Evolutionary conservation across 2,888 invertebrate genomes (phyloP), one percentile per base, ranked within the genome.

Genomic region (Pediacus dermestoides): DNA sequence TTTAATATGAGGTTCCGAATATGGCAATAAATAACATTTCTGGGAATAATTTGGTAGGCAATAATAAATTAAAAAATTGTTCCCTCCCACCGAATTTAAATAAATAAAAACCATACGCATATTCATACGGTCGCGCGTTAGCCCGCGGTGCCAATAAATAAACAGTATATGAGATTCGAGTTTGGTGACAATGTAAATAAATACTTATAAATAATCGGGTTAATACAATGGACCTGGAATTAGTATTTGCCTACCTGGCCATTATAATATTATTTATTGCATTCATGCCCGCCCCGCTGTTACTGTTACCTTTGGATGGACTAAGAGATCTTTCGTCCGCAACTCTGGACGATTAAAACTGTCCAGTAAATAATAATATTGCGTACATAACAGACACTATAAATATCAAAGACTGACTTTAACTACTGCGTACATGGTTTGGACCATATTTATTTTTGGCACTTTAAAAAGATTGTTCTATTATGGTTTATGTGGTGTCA

Each of bases 161-260:
- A 50, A 42, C 32, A 44, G 44, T 44, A 38, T 50, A 50, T 43
- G 46, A 52, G 52, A 54, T 51, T 55, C 54, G 50, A 51, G 53
- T 53, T 54, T 58, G 55, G 60, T 59, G 60, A 63, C 61, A 63
- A 55, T 59, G 58, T 59, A 59, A 61, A 61, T 61, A 61, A 60
- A 62, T 55, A 58, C 50, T 47, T 54, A 60, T 62, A 62, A 63
- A 61, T 61, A 61, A 62, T 60, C 59, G 53, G 53, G 48, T 55
- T 55, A 55, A 53, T 51, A 61, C 59, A 61, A 62, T 60, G 55
- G 57, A 28, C 39, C 48, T 52, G 52, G 57, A 61, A 60, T 61
- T 61, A 62, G 55, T 60, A 60, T 61, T 63, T 61, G 59, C 60
- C 60, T 61, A 63, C 57, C 60, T 57, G 54, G 52, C 56, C 55